A percentile compares a stretch with the other conserved stretches of the same genome.
Conservation (phyloP, 2,113 vertebrate species). For the Pseudolaguvia tuberculata region DNA sequence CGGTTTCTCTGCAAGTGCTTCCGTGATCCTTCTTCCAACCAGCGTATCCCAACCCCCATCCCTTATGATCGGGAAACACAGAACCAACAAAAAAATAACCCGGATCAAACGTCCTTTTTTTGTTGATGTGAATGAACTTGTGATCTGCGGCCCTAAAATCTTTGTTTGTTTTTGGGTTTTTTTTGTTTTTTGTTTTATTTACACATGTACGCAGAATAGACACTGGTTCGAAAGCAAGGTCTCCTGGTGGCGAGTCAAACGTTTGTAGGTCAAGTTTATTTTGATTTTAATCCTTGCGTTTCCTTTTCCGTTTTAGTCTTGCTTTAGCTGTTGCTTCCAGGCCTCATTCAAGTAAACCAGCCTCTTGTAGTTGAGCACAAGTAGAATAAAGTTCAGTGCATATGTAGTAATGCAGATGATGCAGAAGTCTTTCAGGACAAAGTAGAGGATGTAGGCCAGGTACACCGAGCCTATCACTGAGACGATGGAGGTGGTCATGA, state of each 20-base stretch:
- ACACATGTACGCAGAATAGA: slow-evolving; percentile 84
- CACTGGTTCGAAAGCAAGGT: slow-evolving; percentile 88
- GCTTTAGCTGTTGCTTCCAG: slow-evolving; percentile 96
- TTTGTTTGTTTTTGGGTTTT: slow-evolving; percentile 56
- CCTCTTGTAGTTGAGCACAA: slow-evolving; percentile 98
- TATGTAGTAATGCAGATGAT: slow-evolving; percentile 92
- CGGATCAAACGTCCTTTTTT: slow-evolving; percentile 54
- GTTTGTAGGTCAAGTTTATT: slow-evolving; percentile 69
- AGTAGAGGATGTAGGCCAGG: slow-evolving; percentile 98
- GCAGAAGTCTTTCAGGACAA: slow-evolving; percentile 98
- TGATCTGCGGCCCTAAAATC: slow-evolving; percentile 65
- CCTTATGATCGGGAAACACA: slow-evolving; percentile 52
- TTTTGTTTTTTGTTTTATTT: slow-evolving; percentile 26
- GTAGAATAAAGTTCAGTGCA: slow-evolving; percentile 96
- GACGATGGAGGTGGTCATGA: slow-evolving; percentile 96
- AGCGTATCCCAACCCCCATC: slow-evolving; percentile 26
- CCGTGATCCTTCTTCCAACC: slow-evolving; percentile 20
- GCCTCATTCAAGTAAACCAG: slow-evolving; percentile 99
- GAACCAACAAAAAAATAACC: slow-evolving; percentile 58
- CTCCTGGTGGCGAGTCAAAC: slow-evolving; percentile 81
- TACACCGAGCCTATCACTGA: slow-evolving; percentile 93
- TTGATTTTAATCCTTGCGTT: slow-evolving; percentile 43
- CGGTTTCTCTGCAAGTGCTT: slow-evolving; percentile 26
- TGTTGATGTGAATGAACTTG: slow-evolving; percentile 60
- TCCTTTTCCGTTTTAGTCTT: slow-evolving; percentile 72